Evolutionary conservation across 1,140 invertebrate species (phyloP).

Genomic region (Idris sp.): DNA sequence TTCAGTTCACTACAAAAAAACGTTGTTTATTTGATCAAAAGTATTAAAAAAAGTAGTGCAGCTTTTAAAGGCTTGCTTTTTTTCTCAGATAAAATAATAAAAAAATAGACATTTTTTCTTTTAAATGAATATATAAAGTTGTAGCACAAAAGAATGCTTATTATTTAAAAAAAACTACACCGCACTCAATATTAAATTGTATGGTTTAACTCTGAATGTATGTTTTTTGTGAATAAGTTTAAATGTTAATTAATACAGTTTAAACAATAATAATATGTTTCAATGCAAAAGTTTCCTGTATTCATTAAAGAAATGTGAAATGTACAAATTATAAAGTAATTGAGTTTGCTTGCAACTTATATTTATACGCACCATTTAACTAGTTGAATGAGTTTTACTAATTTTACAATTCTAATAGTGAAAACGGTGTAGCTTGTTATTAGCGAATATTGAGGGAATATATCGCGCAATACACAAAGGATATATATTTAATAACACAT

Average conservation of each 20-base stretch:
- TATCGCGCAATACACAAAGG: constrained; percentile 2
- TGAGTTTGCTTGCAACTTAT: no score
- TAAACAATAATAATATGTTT: no score
- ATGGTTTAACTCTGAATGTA: no score
- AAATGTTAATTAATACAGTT: no score
- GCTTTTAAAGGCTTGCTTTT: no score
- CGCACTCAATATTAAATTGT: no score
- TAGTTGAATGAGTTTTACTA: constrained; percentile 3
- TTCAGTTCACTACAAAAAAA: background rate
- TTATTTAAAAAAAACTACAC: no score
- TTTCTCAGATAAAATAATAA: no score
- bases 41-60: background rate
- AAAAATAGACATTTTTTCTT: no score
- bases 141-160: no score
- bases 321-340: background rate
- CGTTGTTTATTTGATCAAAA: background rate
- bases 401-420: constrained; percentile 19
- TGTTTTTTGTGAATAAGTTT: no score
- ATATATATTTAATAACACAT: constrained; percentile 31
- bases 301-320: background rate
- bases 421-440: constrained; percentile 1
- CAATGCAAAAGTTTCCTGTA: background rate
- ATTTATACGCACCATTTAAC: background rate
- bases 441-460: constrained; percentile 14
- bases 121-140: no score